phyloP scores from a whole-genome alignment of 2,888 invertebrate genomes.

The Eurytoma californica region DNA sequence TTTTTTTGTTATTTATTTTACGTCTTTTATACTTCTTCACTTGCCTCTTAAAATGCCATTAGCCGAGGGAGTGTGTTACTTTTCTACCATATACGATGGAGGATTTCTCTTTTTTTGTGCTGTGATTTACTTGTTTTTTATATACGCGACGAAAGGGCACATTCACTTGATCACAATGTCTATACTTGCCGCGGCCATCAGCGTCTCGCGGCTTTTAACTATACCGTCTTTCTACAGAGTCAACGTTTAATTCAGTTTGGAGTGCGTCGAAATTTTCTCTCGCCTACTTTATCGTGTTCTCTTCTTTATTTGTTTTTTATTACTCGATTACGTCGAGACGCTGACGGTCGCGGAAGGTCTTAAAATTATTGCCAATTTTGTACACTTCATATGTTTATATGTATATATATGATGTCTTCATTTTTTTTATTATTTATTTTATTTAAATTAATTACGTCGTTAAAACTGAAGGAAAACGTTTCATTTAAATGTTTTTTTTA shows the following conservation, averaged over 20 bases:
- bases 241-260: background rate
- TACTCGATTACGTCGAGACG: conserved; percentile 55
- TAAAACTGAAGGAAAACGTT: conserved; percentile 57
- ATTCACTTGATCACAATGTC: conserved; percentile 73
- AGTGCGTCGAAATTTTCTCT: background rate
- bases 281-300: background rate
- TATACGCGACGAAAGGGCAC: conserved; percentile 70
- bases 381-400: conserved; percentile 70
- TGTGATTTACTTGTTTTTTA: conserved; percentile 56
- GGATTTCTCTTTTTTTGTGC: conserved; percentile 68
- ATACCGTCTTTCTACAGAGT: conserved; percentile 1
- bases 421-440: conserved; percentile 25
- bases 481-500: conserved; percentile 64
- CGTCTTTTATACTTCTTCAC: conserved; percentile 4
- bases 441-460: conserved; percentile 46
- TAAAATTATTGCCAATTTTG: conserved; percentile 76
- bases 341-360: conserved; percentile 72
- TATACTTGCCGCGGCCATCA: conserved; percentile 68
- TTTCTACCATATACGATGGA: conserved; percentile 59
- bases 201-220: conserved; percentile 34
- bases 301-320: background rate
- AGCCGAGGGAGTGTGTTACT: conserved; percentile 27
- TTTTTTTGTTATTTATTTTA: conserved; percentile 10
- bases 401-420: conserved; percentile 48
- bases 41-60: conserved; percentile 53